Evolutionary conservation across 2,113 vertebrate species (phyloP).

Genomic region (Alligator mississippiensis): DNA sequence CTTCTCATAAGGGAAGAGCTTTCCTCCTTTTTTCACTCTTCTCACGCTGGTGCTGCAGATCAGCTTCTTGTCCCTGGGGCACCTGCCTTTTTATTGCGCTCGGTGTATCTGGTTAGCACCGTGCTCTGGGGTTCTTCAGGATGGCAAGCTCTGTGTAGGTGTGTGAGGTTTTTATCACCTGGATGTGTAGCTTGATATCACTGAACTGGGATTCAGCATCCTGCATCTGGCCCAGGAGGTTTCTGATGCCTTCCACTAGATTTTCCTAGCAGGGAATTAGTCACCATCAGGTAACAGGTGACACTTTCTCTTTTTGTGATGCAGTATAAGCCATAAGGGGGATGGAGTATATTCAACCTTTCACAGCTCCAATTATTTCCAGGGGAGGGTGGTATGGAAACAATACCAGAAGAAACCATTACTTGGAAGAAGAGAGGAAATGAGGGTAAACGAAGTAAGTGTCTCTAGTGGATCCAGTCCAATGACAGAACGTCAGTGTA

Average conservation of each 20-base stretch:
- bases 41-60: background rate
- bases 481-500: conserved; percentile 4
- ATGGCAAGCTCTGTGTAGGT: conserved; percentile 9
- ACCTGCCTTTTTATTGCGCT: background rate
- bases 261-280: conserved; percentile 52
- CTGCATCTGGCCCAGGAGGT: background rate
- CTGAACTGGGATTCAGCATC: conserved; percentile 41
- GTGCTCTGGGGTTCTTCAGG: background rate
- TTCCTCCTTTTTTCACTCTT: background rate
- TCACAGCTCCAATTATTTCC: conserved; percentile 28
- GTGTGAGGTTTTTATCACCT: background rate
- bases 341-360: background rate
- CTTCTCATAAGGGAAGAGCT: background rate
- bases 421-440: conserved; percentile 44
- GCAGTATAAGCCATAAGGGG: conserved; percentile 27
- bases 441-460: conserved; percentile 36
- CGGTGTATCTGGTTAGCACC: background rate
- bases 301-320: conserved; percentile 36
- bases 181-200: background rate
- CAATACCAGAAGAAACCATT: background rate
- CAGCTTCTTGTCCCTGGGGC: background rate
- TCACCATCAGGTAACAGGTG: conserved; percentile 49
- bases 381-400: conserved; percentile 26
- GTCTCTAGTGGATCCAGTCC: conserved; percentile 41
- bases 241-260: conserved; percentile 31